phyloP scores from a whole-genome alignment of 2,113 vertebrate genomes.

The Apus apus region DNA sequence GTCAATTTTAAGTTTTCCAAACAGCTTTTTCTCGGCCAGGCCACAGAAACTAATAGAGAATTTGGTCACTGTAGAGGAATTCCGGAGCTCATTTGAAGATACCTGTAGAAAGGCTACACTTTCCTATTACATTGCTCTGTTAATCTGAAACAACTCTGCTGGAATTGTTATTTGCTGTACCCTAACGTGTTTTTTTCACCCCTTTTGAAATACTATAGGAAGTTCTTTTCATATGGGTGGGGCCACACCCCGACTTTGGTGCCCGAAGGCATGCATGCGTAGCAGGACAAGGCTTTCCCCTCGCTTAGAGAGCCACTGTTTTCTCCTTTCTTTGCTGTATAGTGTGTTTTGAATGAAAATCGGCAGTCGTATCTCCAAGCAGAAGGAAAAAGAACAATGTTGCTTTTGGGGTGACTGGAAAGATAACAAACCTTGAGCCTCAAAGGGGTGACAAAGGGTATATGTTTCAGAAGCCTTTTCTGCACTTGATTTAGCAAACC shows the following conservation, averaged over 20 bases:
- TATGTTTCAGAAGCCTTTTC: not conserved
- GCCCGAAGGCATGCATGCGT: not conserved
- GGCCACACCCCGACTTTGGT: constrained; percentile 2
- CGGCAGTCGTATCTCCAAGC: not conserved
- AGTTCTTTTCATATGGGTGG: constrained; percentile 50
- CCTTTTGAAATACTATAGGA: not conserved
- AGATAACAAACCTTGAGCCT: not conserved
- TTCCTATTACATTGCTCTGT: not conserved
- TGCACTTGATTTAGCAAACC: not conserved
- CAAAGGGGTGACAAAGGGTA: not conserved
- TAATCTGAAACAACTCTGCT: not conserved
- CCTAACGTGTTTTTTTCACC: rapidly evolving
- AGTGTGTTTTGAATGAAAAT: not conserved
- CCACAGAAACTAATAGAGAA: not conserved
- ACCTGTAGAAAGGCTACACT: not conserved
- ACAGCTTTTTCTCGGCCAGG: not conserved
- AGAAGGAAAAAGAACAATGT: not conserved
- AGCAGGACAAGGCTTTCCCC: not conserved
- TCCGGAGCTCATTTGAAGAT: not conserved
- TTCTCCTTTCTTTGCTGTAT: not conserved
- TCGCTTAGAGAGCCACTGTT: not conserved
- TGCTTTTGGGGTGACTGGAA: not conserved
- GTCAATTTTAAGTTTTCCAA: not conserved
- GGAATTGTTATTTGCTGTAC: not conserved
- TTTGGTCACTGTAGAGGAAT: not conserved